Evolutionary conservation across 2,888 invertebrate species (phyloP).

Genomic region (Pyralis farinalis): DNA sequence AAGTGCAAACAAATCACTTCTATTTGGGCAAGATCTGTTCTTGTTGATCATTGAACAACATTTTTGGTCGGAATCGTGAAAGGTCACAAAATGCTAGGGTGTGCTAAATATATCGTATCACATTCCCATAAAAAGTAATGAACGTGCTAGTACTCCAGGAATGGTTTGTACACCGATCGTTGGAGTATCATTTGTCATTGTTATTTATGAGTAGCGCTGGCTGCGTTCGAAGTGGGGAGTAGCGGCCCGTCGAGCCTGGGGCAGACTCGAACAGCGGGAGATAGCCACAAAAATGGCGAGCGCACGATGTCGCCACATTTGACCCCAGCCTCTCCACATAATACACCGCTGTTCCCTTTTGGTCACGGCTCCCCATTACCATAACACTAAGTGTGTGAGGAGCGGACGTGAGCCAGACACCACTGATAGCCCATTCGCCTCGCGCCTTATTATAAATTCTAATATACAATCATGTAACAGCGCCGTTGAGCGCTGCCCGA

Average conservation of each 20-base stretch:
- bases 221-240: conserved; percentile 38
- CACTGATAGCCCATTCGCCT: conserved; percentile 30
- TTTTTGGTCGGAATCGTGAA: conserved; percentile 22
- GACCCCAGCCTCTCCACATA: conserved; percentile 42
- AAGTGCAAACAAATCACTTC: background rate
- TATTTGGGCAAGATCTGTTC: background rate
- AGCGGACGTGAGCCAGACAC: conserved; percentile 37
- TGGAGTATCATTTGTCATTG: conserved; percentile 58
- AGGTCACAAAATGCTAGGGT: conserved; percentile 25
- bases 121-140: conserved; percentile 48
- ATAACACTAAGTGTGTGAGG: conserved; percentile 53
- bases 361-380: conserved; percentile 59
- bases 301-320: conserved; percentile 56
- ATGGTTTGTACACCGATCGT: conserved; percentile 34
- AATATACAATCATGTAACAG: conserved; percentile 43
- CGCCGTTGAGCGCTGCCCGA: conserved; percentile 33
- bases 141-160: conserved; percentile 35
- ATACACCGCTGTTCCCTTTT: conserved; percentile 46
- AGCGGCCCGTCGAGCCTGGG: conserved; percentile 30
- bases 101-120: conserved; percentile 36
- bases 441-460: conserved; percentile 53
- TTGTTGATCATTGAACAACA: background rate
- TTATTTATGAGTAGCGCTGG: conserved; percentile 51
- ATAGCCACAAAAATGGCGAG: conserved; percentile 54
- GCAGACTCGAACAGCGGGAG: conserved; percentile 48